A percentile compares a stretch with the other conserved stretches of the same genome.
Conservation (phyloP, 1,140 invertebrate species). For the Aphelenchoides besseyi region DNA sequence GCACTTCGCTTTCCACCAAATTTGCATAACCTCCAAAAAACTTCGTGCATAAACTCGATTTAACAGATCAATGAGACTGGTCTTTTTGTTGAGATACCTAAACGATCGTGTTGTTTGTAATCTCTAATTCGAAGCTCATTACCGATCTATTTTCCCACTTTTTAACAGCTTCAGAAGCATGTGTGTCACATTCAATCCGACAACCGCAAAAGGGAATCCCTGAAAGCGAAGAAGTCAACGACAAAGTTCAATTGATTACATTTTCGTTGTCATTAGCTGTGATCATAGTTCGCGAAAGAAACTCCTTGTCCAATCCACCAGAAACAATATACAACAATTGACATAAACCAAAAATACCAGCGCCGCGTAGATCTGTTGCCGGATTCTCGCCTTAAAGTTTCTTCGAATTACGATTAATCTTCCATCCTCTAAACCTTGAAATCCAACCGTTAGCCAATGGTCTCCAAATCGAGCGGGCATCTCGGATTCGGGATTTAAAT, state of each 20-base stretch:
- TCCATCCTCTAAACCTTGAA: constrained; percentile 8
- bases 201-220: constrained; percentile 27
- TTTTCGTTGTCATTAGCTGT: constrained; percentile 18
- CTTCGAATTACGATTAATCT: background rate
- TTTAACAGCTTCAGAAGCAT: constrained; percentile 24
- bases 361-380: constrained; percentile 59
- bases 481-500: background rate
- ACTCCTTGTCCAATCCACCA: constrained; percentile 12
- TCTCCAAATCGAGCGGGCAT: background rate
- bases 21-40: background rate
- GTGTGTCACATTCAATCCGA: constrained; percentile 19
- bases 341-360: constrained; percentile 23
- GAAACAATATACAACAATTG: constrained; percentile 21
- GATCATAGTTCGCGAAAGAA: constrained; percentile 7
- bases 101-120: background rate
- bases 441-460: constrained; percentile 17
- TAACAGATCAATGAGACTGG: background rate
- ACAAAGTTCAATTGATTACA: background rate
- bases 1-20: constrained; percentile 7
- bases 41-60: constrained; percentile 12
- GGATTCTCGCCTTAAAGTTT: constrained; percentile 71
- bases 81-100: background rate
- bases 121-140: no score
- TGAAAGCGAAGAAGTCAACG: constrained; percentile 19
- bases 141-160: constrained; percentile 21